phyloP scores from a whole-genome alignment of 2,888 invertebrate species.

The Polyploca ridens region DNA sequence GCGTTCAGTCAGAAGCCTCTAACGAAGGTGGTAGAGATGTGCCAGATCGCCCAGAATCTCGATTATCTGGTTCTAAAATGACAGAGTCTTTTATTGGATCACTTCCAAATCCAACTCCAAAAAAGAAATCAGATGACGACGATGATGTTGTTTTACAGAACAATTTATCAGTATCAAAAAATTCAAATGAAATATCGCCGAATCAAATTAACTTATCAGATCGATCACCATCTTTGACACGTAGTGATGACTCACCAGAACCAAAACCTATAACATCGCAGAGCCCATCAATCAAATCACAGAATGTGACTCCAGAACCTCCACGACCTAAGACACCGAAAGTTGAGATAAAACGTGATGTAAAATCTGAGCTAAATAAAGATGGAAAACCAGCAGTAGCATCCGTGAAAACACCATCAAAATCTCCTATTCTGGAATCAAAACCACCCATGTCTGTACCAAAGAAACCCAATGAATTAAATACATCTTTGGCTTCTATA shows the following conservation, averaged over 20 bases:
- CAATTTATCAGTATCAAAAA: constrained; percentile 49
- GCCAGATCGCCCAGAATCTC: constrained; percentile 73
- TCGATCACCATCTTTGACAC: constrained; percentile 78
- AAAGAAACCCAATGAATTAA: constrained; percentile 73
- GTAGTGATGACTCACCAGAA: constrained; percentile 81
- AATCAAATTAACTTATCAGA: constrained; percentile 64
- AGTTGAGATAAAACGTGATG: constrained; percentile 44
- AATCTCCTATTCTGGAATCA: constrained; percentile 60
- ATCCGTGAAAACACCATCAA: constrained; percentile 57
- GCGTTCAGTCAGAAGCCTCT: constrained; percentile 65
- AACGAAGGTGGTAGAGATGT: constrained; percentile 59
- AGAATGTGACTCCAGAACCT: constrained; percentile 62
- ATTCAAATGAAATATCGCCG: constrained; percentile 41
- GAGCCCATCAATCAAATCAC: constrained; percentile 57
- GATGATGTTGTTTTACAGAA: constrained; percentile 76
- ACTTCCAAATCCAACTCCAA: constrained; percentile 60
- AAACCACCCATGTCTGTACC: constrained; percentile 59
- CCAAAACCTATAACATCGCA: constrained; percentile 60
- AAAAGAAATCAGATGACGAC: constrained; percentile 73
- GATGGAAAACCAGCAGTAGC: constrained; percentile 48
- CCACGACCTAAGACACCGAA: constrained; percentile 74
- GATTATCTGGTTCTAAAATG: constrained; percentile 78
- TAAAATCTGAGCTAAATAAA: constrained; percentile 37
- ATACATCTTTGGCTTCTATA: constrained; percentile 49
- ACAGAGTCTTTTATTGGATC: constrained; percentile 78